Evolutionary conservation across 2,888 invertebrate genomes (phyloP).

Genomic region (Glaucopsyche alexis): DNA sequence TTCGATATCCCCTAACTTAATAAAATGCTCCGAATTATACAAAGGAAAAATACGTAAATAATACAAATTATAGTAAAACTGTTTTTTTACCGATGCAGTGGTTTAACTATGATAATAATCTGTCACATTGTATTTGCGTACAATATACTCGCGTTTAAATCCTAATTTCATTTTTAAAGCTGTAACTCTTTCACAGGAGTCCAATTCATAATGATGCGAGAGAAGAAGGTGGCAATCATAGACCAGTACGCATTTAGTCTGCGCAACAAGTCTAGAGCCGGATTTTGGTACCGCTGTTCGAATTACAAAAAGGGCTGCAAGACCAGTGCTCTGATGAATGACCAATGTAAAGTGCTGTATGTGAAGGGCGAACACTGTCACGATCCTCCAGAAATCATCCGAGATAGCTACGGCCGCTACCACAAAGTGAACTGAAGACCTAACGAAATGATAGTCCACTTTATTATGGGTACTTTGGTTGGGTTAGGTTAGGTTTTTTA

Average conservation of each 20-base stretch:
- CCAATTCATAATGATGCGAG: background rate
- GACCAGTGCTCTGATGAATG: background rate
- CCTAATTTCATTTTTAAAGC: background rate
- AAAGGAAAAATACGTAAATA: background rate
- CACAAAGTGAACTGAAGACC: background rate
- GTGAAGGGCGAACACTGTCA: background rate
- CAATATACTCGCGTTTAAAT: no score
- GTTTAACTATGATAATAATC: no score
- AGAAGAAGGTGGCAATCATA: background rate
- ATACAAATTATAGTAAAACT: no score
- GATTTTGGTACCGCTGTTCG: background rate
- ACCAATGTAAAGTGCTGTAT: background rate
- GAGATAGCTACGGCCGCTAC: background rate
- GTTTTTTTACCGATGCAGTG: no score
- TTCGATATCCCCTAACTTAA: background rate
- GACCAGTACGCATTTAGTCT: background rate
- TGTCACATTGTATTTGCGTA: no score
- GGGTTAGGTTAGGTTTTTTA: no score
- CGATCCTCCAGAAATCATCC: background rate
- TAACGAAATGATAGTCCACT: background rate
- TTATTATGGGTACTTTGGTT: no score
- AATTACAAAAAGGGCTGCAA: conserved; percentile 5
- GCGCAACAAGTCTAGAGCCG: background rate
- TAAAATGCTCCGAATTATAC: background rate
- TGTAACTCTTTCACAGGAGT: background rate